Base-by-base conservation (phyloP, 2,888 invertebrate genomes). In the Prosapia bicincta region DNA sequence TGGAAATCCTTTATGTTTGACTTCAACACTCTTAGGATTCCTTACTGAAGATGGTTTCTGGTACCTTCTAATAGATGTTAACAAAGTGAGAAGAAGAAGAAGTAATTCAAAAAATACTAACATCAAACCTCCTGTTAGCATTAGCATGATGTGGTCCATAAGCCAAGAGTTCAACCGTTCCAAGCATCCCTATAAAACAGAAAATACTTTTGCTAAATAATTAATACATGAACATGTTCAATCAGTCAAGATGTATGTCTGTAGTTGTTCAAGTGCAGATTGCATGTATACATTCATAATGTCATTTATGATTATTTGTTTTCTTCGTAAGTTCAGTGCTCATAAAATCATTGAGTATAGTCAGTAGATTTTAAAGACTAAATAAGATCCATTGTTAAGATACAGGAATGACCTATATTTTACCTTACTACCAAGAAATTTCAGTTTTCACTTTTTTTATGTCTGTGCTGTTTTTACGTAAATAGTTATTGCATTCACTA, bases 161-260 rank as follows among this genome's bases (percentile, higher is more conserved):
- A 92, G 92, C 94, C 94, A 94, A 77, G 89, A 88, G 83, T 93
- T 92, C 74, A 94, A 84, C 83, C 88, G 88, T 30, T 86, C 87
- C 67, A 91, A 85, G 80, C 94, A 94, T 25, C 93, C 91, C 91
- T 92, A 84, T 66, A 87, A 83, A 78, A 69, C 78, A 76, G 72
- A 76, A 73, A 38, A 43, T 32, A 77, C 25, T 38, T 25, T 23
- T 66, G 13, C 13, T 66, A 13, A 7, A 65, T 68, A 24, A 9
- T n/a, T 3, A 68, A 26, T 70, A 23, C 30, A n/a, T 70, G n/a
- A n/a, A n/a, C n/a, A n/a, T n/a, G n/a, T n/a, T n/a, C n/a, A 9
- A 26, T 10, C 26, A 13, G 7, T 13, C 24, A 13, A 26, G 10
- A 13, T 13, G 25, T 10, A 13, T 13, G 69, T 26, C 13, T 69